Conservation (phyloP, 2,113 vertebrate genomes). For the Hirundichthys speculiger region DNA sequence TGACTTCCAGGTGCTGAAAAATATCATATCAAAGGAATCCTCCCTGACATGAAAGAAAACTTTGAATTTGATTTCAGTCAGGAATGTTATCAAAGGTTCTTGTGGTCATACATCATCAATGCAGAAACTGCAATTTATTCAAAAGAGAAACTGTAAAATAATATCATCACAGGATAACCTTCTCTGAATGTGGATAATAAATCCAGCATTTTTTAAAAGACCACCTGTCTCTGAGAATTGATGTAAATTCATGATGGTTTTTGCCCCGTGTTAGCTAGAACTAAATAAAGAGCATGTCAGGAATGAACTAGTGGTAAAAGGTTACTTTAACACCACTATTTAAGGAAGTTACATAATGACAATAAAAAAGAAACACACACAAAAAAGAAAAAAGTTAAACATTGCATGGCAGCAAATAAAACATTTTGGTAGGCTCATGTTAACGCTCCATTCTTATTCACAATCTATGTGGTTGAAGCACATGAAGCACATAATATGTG, state of each 20-base stretch:
- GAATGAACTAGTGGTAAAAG: slow-evolving; percentile 64
- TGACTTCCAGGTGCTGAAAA: slow-evolving; percentile 51
- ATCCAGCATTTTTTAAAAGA: slow-evolving; percentile 58
- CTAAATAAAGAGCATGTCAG: slow-evolving; percentile 67
- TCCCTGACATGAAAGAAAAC: slow-evolving; percentile 53
- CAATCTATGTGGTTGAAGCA: too few species aligned
- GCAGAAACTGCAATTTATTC: slow-evolving; percentile 73
- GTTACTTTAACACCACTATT: slow-evolving; percentile 64
- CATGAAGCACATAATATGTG: slow-evolving; percentile 23
- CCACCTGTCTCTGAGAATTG: slow-evolving; percentile 46
- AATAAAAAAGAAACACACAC: too few species aligned
- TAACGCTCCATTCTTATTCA: slow-evolving; percentile 22
- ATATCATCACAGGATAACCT: slow-evolving; percentile 64
- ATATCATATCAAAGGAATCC: slow-evolving; percentile 72
- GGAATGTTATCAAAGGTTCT: slow-evolving; percentile 42
- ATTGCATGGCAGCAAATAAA: slow-evolving; percentile 63
- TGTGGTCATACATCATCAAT: slow-evolving; percentile 61
- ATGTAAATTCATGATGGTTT: slow-evolving; percentile 59
- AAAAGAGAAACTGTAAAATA: slow-evolving; percentile 61
- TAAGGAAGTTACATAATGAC: slow-evolving; percentile 59
- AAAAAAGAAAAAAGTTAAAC: slow-evolving; percentile 69
- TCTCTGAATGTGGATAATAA: slow-evolving; percentile 60
- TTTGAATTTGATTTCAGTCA: slow-evolving; percentile 64
- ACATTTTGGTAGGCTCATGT: slow-evolving; percentile 26
- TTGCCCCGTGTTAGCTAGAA: slow-evolving; percentile 42